phyloP scores from a whole-genome alignment of 2,797 vertebrate species.

The Borostomias antarcticus region DNA sequence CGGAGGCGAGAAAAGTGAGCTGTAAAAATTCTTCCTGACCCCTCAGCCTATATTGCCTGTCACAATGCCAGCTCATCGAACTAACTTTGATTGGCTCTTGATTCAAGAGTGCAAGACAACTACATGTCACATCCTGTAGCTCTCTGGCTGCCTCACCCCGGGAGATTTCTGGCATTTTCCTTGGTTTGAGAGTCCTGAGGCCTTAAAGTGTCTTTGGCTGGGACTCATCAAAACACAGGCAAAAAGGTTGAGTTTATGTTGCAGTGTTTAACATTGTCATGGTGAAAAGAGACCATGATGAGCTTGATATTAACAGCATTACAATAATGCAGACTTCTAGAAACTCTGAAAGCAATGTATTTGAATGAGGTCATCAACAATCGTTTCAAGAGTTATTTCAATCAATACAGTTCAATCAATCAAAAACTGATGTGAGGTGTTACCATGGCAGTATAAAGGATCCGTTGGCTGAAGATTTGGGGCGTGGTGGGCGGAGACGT shows the following conservation, averaged over 20 bases:
- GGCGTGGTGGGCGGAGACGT: conserved; percentile 8
- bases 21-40: too few species aligned
- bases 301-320: too few species aligned
- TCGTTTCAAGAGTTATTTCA: too few species aligned
- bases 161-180: conserved; percentile 60
- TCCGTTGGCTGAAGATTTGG: too few species aligned
- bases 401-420: conserved; percentile 27
- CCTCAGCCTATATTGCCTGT: conserved; percentile 23
- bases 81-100: conserved; percentile 48
- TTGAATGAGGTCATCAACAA: too few species aligned
- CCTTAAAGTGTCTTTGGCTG: conserved; percentile 24
- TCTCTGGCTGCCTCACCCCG: conserved; percentile 43
- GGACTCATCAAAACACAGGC: conserved; percentile 33
- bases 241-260: conserved; percentile 32
- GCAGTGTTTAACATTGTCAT: conserved; percentile 28
- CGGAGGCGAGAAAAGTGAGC: too few species aligned
- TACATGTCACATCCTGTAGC: conserved; percentile 53
- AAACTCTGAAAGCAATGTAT: too few species aligned
- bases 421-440: conserved; percentile 12
- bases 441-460: conserved; percentile 1
- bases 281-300: not conserved
- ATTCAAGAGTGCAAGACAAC: conserved; percentile 48
- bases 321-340: too few species aligned
- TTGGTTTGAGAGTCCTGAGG: conserved; percentile 45
- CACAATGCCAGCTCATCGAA: conserved; percentile 26